phyloP scores from a whole-genome alignment of 2,113 vertebrate species.

The Ginglymostoma cirratum region DNA sequence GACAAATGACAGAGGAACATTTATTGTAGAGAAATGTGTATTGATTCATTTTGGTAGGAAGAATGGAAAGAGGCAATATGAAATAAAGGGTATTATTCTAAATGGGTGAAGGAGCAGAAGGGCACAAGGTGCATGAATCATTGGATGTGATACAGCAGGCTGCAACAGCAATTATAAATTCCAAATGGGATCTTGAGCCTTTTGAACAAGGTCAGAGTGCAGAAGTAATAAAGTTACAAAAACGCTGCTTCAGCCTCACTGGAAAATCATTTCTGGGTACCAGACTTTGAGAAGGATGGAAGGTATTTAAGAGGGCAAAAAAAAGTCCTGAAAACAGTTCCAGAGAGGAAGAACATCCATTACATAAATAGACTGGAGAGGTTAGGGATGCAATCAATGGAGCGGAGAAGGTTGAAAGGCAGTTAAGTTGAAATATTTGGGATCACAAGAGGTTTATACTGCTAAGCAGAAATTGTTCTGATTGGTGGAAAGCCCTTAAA shows the following conservation, averaged over 20 bases:
- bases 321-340: background rate
- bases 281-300: background rate
- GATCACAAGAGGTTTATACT: background rate
- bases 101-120: no score
- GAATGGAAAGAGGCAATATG: no score
- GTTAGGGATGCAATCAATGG: background rate
- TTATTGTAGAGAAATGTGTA: background rate
- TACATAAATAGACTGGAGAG: background rate
- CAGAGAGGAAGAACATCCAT: background rate
- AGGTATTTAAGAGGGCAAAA: background rate
- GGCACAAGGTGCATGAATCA: background rate
- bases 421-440: background rate
- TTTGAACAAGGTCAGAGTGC: background rate
- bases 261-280: background rate
- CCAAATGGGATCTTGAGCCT: background rate
- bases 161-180: background rate
- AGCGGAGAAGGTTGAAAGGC: background rate
- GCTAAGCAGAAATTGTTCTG: background rate
- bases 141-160: background rate
- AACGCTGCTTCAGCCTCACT: background rate
- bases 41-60: no score
- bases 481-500: background rate
- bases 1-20: background rate
- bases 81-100: no score
- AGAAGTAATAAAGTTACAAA: background rate